Base-by-base conservation (phyloP, 2,113 vertebrate genomes). In the Eolophus roseicapilla region DNA sequence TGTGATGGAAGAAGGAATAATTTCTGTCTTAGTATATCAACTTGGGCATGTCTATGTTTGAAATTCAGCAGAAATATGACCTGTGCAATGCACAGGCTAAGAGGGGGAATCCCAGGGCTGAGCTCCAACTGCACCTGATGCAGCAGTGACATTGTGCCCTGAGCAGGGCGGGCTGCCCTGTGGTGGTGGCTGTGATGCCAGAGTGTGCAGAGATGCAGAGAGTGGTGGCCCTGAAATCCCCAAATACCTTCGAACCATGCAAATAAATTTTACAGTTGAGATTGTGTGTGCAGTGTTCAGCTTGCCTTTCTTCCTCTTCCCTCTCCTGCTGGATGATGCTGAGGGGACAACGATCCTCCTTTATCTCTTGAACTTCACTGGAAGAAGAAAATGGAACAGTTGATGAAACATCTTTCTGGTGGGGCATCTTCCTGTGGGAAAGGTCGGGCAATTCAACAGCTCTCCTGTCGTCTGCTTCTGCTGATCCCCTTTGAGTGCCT, bases 231-330 rank as follows among this genome's bases (percentile, higher is more conserved):
- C 63, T 80, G 57, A 80, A 80, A 68, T 76, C 17, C 7, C 9
- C 7, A 9, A 39, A 29, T 14, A 11, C 23, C 17, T 50, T 12
- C 29, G 53, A 82, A 71, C 3, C 3, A 0, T 21, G 20, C 9
- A 37, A 37, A 37, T 37, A 65, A 77, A 73, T 83, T 20, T 57
- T 64, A 77, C 10, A 27, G 13, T 41, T 68, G 37, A 67, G 28
- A 52, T 6, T 60, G 20, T 0, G 0, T 27, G 12, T 39, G 10
- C 12, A 27, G 25, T 43, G 19, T 29, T 76, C 28, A 19, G 3
- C 14, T 80, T 43, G 5, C 9, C 19, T 35, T 59, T n/a, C 13
- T 3, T 49, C 55, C 4, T 7, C 29, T 86, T 57, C 28, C 21
- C 9, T 49, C 64, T 49, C 10, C n/a, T 63, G 7, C 5, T 84